A percentile compares a stretch with the other conserved stretches of the same genome.
phyloP scores from a whole-genome alignment of 37 sponge, comb jelly and placozoan species.

The Theonella swinhoei region DNA sequence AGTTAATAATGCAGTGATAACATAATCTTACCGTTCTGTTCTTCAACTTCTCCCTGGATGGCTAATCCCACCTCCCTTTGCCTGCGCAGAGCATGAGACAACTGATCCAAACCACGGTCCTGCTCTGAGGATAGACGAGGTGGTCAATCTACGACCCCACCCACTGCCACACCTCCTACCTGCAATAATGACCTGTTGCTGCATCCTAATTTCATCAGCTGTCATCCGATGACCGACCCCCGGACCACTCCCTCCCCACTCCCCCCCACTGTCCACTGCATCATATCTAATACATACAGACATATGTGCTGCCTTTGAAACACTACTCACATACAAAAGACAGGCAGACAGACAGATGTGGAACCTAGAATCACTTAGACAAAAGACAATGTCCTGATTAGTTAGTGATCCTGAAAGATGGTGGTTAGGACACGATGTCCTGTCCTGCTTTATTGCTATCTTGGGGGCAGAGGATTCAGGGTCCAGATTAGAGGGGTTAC shows the following conservation, averaged over 20 bases:
- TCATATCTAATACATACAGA: background rate
- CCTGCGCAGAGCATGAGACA: slow-evolving; percentile 77
- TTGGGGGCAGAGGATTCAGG: too few species aligned
- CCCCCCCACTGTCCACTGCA: background rate
- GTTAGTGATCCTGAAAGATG: too few species aligned
- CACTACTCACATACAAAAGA: too few species aligned
- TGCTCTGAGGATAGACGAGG: slow-evolving; percentile 80
- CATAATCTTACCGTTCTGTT: slow-evolving; percentile 75
- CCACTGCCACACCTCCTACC: slow-evolving; percentile 17
- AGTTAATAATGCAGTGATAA: too few species aligned
- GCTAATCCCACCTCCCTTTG: slow-evolving; percentile 82
- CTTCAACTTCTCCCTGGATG: slow-evolving; percentile 76
- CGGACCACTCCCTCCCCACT: slow-evolving; percentile 8
- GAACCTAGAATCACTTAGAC: too few species aligned
- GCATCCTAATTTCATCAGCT: slow-evolving; percentile 31
- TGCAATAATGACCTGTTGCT: slow-evolving; percentile 60
- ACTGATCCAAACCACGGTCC: slow-evolving; percentile 80
- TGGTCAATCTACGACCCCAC: background rate
- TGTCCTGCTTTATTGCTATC: too few species aligned
- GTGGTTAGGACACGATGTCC: too few species aligned
- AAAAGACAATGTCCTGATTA: too few species aligned
- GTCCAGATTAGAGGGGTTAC: too few species aligned
- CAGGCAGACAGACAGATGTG: too few species aligned
- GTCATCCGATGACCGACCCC: slow-evolving; percentile 25
- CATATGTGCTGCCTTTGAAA: too few species aligned